These are phyloP conservation scores for Trichonephila clavata DNA, from an alignment of 1,140 invertebrate species.

Conservation along the genomic window DNA sequence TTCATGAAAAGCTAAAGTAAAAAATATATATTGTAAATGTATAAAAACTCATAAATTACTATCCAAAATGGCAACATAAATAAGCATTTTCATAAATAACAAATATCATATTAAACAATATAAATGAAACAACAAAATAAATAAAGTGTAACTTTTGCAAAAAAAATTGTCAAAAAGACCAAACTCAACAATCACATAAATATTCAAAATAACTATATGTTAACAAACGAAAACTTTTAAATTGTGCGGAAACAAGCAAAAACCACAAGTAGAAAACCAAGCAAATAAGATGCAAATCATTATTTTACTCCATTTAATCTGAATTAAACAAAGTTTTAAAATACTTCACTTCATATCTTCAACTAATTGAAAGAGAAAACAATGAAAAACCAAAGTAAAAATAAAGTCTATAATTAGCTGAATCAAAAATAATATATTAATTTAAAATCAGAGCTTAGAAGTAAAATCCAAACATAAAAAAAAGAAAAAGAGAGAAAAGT, in stretches of 20 bases:
- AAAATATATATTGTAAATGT: too few relatives aligned
- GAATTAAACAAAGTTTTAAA: background rate
- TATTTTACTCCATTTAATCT: background rate
- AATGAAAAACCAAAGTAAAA: background rate
- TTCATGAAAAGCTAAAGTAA: too few relatives aligned
- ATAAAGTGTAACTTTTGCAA: background rate
- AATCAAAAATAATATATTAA: background rate
- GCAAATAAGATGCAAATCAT: constrained; percentile 52
- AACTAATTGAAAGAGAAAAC: background rate
- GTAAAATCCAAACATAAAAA: background rate
- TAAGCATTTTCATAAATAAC: background rate
- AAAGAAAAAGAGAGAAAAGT: background rate
- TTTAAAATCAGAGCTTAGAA: too few relatives aligned
- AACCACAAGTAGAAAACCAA: constrained; percentile 64
- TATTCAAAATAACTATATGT: constrained; percentile 14
- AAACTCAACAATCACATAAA: constrained; percentile 39
- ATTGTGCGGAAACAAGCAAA: constrained; percentile 57
- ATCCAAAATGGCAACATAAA: background rate
- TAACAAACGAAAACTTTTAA: background rate
- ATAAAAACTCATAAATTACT: too few relatives aligned
- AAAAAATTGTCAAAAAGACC: background rate
- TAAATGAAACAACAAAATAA: background rate
- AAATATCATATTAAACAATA: constrained; percentile 6
- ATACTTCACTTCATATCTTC: background rate
- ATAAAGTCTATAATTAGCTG: background rate